Evolutionary conservation across 2,888 invertebrate species (phyloP).

Genomic region (Parochlus steinenii): DNA sequence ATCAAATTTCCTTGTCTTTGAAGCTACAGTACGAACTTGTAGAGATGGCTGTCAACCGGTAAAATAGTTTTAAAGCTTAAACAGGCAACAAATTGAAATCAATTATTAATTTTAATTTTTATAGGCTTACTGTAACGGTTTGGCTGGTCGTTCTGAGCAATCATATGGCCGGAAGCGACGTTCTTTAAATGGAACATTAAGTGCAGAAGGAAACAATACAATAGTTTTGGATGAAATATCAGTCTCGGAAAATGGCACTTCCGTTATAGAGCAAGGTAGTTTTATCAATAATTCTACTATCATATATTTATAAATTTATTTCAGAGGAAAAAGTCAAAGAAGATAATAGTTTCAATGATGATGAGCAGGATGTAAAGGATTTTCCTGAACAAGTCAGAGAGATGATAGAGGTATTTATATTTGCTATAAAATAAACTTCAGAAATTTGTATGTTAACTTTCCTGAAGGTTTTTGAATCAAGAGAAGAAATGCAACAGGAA

Average conservation of each 20-base stretch:
- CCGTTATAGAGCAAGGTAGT: slow-evolving; percentile 1
- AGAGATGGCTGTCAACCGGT: slow-evolving; percentile 78
- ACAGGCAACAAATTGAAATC: slow-evolving; percentile 18
- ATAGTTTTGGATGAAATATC: slow-evolving; percentile 3
- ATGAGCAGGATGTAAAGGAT: slow-evolving; percentile 20
- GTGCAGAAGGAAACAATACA: slow-evolving; percentile 13
- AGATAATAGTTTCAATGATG: slow-evolving; percentile 14
- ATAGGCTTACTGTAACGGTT: slow-evolving; percentile 66
- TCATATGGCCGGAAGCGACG: slow-evolving; percentile 60
- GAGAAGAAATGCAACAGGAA: slow-evolving; percentile 51
- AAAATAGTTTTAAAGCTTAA: slow-evolving; percentile 18
- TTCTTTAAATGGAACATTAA: slow-evolving; percentile 28
- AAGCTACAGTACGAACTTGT: slow-evolving; percentile 79
- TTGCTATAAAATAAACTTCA: slow-evolving; percentile 12
- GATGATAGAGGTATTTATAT: slow-evolving; percentile 84
- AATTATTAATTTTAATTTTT: slow-evolving; percentile 19
- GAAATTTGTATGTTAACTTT: slow-evolving; percentile 11
- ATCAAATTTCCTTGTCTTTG: slow-evolving; percentile 83
- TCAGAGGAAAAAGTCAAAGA: slow-evolving; percentile 24
- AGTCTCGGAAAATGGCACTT: not conserved
- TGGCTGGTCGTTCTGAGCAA: slow-evolving; percentile 61
- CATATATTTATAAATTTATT: not conserved
- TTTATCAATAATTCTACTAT: too few relatives aligned
- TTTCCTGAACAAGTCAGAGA: slow-evolving; percentile 65
- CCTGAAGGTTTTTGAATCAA: slow-evolving; percentile 62